A percentile compares a stretch with the other conserved stretches of the same genome.
These are phyloP conservation scores for Polyergus mexicanus DNA, from an alignment of 1,140 invertebrate genomes.

Conservation along the genomic window DNA sequence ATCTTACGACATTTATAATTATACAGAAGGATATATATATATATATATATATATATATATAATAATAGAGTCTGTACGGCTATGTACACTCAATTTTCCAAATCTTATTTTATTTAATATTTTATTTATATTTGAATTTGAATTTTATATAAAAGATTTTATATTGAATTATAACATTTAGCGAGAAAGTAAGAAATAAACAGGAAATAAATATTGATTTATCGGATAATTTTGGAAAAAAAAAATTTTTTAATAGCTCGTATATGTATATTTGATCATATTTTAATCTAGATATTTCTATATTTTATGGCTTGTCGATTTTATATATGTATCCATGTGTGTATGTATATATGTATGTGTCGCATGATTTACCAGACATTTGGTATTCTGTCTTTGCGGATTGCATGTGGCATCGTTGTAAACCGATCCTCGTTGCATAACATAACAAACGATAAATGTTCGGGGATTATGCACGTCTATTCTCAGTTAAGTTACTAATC, in stretches of 20 bases:
- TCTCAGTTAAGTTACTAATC: conserved; percentile 59
- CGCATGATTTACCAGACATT: conserved; percentile 5
- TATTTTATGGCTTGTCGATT: conserved; percentile 1
- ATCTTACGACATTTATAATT: too few relatives aligned
- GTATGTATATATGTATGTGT: too few relatives aligned
- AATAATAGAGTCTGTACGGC: too few relatives aligned
- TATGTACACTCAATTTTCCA: too few relatives aligned
- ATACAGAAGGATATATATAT: too few relatives aligned
- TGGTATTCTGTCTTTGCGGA: conserved; percentile 1
- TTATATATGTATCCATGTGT: too few relatives aligned
- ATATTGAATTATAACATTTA: too few relatives aligned
- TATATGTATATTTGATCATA: neutral
- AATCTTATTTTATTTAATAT: too few relatives aligned
- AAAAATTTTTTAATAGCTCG: neutral
- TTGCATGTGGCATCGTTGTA: conserved; percentile 19
- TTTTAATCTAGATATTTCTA: neutral
- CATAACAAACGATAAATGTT: conserved; percentile 55
- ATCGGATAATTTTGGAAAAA: too few relatives aligned
- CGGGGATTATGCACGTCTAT: conserved; percentile 55
- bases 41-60: too few relatives aligned
- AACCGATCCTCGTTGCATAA: conserved; percentile 44
- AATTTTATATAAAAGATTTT: too few relatives aligned
- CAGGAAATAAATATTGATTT: neutral
- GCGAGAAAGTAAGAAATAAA: neutral
- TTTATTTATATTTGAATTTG: too few relatives aligned